These are phyloP conservation scores for Scolopax mira DNA, from an alignment of 2,113 vertebrate species.

Conservation along the genomic window DNA sequence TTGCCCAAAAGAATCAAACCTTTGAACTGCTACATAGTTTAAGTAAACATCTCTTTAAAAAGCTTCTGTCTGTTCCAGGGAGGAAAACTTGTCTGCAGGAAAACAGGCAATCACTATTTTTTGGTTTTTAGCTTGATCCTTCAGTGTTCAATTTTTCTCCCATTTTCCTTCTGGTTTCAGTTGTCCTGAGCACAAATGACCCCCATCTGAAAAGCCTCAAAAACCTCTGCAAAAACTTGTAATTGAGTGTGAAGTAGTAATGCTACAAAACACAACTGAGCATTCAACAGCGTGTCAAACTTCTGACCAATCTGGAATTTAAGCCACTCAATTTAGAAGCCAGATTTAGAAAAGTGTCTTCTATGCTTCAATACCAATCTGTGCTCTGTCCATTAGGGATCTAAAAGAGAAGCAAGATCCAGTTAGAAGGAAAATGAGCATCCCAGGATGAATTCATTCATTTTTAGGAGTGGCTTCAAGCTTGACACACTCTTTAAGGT, in stretches of 20 bases:
- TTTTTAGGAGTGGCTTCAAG: background rate
- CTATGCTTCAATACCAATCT: background rate
- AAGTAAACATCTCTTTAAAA: background rate
- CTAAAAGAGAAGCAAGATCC: background rate
- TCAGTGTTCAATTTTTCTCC: background rate
- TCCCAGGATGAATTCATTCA: background rate
- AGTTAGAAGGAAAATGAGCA: constrained; percentile 1
- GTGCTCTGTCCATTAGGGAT: background rate
- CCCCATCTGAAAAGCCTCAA: background rate
- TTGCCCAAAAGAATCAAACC: background rate
- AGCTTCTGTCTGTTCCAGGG: background rate
- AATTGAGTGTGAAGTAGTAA: background rate
- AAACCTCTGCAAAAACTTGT: background rate
- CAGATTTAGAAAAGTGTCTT: background rate
- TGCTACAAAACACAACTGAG: background rate
- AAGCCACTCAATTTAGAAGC: background rate
- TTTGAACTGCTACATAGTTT: background rate
- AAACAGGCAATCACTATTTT: background rate
- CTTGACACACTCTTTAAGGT: background rate
- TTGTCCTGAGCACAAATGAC: background rate
- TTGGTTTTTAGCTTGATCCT: background rate
- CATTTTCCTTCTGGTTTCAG: background rate
- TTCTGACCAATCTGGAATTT: background rate
- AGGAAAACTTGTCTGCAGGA: background rate
- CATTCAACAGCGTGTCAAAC: background rate